These are phyloP conservation scores for Gallinago jamesoni DNA, from an alignment of 2,113 vertebrate genomes.

Conservation along the genomic window DNA sequence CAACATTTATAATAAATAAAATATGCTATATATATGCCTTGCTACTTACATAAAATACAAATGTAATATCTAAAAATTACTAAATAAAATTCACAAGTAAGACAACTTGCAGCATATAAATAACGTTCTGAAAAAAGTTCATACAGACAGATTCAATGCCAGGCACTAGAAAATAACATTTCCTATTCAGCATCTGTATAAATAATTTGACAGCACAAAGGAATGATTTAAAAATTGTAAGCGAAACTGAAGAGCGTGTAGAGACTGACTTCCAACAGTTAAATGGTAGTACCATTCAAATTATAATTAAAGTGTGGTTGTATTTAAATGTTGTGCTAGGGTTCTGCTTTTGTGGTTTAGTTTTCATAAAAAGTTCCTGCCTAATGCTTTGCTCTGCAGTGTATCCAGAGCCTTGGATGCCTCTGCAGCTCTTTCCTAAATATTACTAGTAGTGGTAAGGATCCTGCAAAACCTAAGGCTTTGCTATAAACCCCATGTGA, in stretches of 20 bases:
- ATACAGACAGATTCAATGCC: neutral
- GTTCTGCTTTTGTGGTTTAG: neutral
- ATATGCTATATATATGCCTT: neutral
- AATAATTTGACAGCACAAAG: neutral
- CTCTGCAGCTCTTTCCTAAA: neutral
- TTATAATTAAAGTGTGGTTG: neutral
- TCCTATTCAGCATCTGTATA: neutral
- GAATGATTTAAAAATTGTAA: neutral
- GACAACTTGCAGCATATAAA: neutral
- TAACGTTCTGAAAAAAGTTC: neutral
- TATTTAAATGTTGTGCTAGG: neutral
- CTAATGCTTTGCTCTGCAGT: neutral
- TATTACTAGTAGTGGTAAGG: neutral
- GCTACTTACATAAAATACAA: neutral
- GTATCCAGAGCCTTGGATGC: neutral
- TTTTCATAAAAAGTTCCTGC: neutral
- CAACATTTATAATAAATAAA: neutral
- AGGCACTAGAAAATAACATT: neutral
- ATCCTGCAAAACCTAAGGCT: neutral
- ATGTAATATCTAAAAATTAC: neutral
- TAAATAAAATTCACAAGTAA: neutral
- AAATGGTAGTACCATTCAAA: neutral
- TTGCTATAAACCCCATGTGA: neutral
- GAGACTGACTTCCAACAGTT: neutral
- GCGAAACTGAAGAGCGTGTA: neutral